phyloP scores from a whole-genome alignment of 2,888 invertebrate species.

The Altica lythri region DNA sequence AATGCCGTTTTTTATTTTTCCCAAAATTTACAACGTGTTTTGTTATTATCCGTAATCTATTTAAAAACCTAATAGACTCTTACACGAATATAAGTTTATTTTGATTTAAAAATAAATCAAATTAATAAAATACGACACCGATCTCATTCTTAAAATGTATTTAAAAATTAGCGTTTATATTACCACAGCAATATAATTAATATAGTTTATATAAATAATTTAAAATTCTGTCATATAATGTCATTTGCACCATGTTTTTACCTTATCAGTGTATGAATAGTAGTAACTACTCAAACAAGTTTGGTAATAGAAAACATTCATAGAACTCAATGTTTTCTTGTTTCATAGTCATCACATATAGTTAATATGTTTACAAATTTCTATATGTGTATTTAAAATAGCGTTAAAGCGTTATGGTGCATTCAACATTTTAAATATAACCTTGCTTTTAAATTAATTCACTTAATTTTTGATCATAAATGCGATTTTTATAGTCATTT shows the following conservation, averaged over 20 bases:
- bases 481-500: slow-evolving; percentile 13
- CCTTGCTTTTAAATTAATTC: slow-evolving; percentile 11
- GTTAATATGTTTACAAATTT: too few species aligned
- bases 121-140: not conserved
- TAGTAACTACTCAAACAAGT: too few species aligned
- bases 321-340: too few species aligned
- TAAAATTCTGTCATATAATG: slow-evolving; percentile 1
- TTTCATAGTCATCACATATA: too few species aligned
- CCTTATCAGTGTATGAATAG: too few species aligned
- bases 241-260: slow-evolving; percentile 9
- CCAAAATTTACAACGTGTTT: too few species aligned
- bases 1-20: too few species aligned
- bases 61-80: too few species aligned
- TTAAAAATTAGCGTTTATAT: slow-evolving; percentile 10
- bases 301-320: too few species aligned
- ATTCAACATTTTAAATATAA: not conserved
- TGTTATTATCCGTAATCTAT: not conserved
- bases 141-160: not conserved
- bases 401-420: not conserved
- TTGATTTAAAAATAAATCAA: not conserved
- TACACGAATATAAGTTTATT: too few species aligned
- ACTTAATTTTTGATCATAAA: slow-evolving; percentile 12
- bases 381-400: too few species aligned
- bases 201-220: slow-evolving; percentile 9
- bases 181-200: slow-evolving; percentile 8